Evolutionary conservation across 2,113 vertebrate species (phyloP).

Genomic region (Chloropsis cyanopogon): DNA sequence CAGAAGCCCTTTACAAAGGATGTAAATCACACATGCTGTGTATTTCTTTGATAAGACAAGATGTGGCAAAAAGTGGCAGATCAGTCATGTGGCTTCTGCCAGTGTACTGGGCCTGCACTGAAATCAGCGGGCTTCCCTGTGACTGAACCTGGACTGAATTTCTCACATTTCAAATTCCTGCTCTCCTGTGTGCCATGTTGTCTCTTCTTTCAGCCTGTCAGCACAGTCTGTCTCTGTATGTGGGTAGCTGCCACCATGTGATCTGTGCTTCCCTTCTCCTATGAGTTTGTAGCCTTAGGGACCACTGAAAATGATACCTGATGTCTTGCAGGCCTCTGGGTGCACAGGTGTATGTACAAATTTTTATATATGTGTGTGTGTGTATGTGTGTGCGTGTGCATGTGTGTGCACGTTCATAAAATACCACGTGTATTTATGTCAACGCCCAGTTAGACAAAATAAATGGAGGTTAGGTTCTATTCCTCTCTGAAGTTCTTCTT

Average conservation of each 20-base stretch:
- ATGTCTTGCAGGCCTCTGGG: not conserved
- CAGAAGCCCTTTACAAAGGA: not conserved
- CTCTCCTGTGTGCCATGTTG: not conserved
- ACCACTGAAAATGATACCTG: not conserved
- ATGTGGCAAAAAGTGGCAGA: not conserved
- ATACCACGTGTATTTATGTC: not conserved
- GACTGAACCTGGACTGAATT: not conserved
- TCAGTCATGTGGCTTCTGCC: not conserved
- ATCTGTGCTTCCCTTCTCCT: not conserved
- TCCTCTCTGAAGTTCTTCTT: not conserved
- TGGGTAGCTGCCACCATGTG: not conserved
- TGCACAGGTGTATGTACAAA: not conserved
- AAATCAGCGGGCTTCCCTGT: not conserved
- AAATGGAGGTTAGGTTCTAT: not conserved
- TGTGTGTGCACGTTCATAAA: not conserved
- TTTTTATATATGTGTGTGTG: accelerated
- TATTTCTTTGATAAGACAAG: not conserved
- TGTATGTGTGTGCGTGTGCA: not conserved
- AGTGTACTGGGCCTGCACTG: not conserved
- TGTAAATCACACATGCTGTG: not conserved
- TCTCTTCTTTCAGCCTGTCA: not conserved
- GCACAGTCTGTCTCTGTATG: not conserved
- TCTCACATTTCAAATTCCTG: not conserved
- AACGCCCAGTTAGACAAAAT: not conserved
- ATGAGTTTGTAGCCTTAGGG: not conserved